Evolutionary conservation across 2,113 vertebrate genomes (phyloP).

Genomic region (Istiophorus platypterus): DNA sequence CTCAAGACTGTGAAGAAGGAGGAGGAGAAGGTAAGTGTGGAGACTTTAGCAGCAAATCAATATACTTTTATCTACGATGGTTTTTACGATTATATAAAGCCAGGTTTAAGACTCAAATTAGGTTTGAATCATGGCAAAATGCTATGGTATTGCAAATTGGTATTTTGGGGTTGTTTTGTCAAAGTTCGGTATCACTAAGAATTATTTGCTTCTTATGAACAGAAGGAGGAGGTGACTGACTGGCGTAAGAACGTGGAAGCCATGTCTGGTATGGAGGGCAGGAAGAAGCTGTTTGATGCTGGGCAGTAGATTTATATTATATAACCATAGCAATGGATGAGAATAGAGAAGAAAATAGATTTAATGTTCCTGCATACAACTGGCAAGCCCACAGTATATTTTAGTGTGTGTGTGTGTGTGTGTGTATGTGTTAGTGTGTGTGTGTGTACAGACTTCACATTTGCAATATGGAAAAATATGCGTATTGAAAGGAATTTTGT

Average conservation of each 20-base stretch:
- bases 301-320: constrained; percentile 61
- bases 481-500: not conserved
- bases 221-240: constrained; percentile 85
- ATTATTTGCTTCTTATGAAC: constrained; percentile 27
- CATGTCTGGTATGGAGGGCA: constrained; percentile 87
- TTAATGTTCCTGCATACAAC: not conserved
- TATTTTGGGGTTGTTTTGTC: not conserved
- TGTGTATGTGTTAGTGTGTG: constrained; percentile 2
- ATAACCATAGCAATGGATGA: not conserved
- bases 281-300: constrained; percentile 85
- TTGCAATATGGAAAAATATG: not conserved
- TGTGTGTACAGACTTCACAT: not conserved
- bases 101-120: not conserved
- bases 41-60: not conserved
- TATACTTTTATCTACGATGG: not conserved
- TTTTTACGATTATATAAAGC: not conserved
- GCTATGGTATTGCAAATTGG: not conserved
- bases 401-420: constrained; percentile 1
- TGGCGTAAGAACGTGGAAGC: constrained; percentile 87
- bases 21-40: constrained; percentile 80
- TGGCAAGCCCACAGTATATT: not conserved
- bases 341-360: not conserved
- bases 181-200: not conserved
- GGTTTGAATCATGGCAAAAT: not conserved
- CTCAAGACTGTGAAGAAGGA: constrained; percentile 88